Conservation (phyloP, 2,797 vertebrate genomes). For the Tragelaphus eurycerus region DNA sequence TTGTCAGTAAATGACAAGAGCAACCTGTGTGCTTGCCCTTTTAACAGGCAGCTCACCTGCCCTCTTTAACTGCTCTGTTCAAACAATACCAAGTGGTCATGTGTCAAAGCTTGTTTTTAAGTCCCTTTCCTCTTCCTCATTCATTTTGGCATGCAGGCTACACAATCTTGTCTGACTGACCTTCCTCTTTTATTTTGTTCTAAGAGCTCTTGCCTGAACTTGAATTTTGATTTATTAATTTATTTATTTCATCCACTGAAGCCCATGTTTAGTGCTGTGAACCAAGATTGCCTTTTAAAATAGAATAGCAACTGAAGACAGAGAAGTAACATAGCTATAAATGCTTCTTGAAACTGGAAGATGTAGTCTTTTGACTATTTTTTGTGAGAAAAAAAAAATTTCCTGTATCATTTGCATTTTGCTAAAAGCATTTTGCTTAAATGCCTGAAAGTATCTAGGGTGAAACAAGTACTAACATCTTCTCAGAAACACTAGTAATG, state of each 20-base stretch:
- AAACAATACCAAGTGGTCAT: neutral
- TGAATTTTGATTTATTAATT: slow-evolving; percentile 13
- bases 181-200: slow-evolving; percentile 2
- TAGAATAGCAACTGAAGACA: neutral
- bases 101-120: slow-evolving; percentile 20
- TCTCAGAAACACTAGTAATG: slow-evolving; percentile 37
- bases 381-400: neutral
- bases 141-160: slow-evolving; percentile 25
- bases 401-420: slow-evolving; percentile 12
- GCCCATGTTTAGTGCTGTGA: neutral
- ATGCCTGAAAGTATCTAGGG: slow-evolving; percentile 59
- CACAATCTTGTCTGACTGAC: slow-evolving; percentile 31
- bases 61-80: neutral
- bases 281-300: slow-evolving; percentile 43
- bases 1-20: neutral
- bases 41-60: neutral
- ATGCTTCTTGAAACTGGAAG: slow-evolving; percentile 51
- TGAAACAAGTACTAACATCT: slow-evolving; percentile 55
- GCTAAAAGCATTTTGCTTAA: slow-evolving; percentile 71
- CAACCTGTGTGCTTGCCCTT: neutral
- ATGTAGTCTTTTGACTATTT: neutral
- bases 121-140: neutral
- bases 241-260: slow-evolving; percentile 60
- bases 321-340: slow-evolving; percentile 55
- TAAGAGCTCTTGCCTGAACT: neutral